A percentile compares a stretch with the other conserved stretches of the same genome.
Evolutionary conservation across 2,888 invertebrate species (phyloP).

Genomic region (Cybosia mesomella): DNA sequence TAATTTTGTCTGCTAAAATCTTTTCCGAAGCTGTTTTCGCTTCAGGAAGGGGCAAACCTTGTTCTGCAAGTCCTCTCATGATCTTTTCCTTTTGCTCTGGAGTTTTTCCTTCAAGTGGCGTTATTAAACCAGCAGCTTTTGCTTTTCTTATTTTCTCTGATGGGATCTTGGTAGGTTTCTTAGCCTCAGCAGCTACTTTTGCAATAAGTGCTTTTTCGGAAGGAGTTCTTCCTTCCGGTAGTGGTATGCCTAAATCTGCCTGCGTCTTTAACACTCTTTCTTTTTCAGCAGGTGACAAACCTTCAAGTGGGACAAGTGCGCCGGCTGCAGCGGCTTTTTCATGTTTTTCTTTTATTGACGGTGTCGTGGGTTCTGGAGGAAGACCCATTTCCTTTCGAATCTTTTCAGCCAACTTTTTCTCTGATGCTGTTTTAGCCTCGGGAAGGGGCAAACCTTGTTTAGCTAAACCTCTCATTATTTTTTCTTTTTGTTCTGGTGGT

Average conservation of each 20-base stretch:
- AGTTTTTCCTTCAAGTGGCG: constrained; percentile 43
- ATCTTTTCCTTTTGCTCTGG: constrained; percentile 27
- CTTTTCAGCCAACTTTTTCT: constrained; percentile 53
- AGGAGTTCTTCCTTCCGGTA: constrained; percentile 54
- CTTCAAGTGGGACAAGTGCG: constrained; percentile 51
- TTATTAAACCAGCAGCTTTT: constrained; percentile 41
- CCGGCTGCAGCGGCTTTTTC: constrained; percentile 47
- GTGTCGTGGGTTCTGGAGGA: constrained; percentile 52
- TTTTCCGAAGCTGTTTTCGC: constrained; percentile 29
- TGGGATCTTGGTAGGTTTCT: neutral
- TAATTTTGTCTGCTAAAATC: constrained; percentile 31
- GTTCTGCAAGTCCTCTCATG: constrained; percentile 12
- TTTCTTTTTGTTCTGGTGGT: constrained; percentile 50
- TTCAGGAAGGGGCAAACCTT: constrained; percentile 12
- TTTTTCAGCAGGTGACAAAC: constrained; percentile 51
- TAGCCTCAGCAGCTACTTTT: constrained; percentile 10
- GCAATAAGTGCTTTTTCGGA: constrained; percentile 2
- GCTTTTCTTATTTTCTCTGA: constrained; percentile 30
- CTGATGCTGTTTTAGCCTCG: constrained; percentile 57
- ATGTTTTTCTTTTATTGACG: constrained; percentile 37
- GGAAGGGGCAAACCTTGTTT: constrained; percentile 55
- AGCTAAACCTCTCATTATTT: constrained; percentile 48
- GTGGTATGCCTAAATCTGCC: constrained; percentile 45
- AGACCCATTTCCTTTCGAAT: constrained; percentile 52
- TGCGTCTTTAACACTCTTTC: constrained; percentile 52